Conservation (phyloP, 2,113 vertebrate genomes). For the Dicaeum eximium region DNA sequence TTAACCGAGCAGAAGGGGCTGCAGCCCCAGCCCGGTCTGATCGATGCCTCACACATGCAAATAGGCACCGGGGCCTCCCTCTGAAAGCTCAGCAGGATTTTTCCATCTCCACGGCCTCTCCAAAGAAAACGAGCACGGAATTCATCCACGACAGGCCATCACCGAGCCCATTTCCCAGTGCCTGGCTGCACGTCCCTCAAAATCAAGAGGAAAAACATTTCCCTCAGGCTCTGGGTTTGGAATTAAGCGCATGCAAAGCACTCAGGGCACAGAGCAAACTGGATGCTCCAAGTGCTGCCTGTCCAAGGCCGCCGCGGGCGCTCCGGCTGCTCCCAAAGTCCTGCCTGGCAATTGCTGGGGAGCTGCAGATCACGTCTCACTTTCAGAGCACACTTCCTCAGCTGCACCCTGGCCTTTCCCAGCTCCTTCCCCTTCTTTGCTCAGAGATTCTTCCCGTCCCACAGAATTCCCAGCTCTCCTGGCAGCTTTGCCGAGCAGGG, state of each 20-base stretch:
- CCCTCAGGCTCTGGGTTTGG: not conserved
- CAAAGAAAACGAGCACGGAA: not conserved
- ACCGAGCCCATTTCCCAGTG: not conserved
- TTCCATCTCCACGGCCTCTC: not conserved
- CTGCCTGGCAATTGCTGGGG: not conserved
- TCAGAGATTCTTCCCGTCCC: not conserved
- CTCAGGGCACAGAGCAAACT: not conserved
- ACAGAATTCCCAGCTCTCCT: not conserved
- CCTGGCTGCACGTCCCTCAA: not conserved
- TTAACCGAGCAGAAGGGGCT: not conserved
- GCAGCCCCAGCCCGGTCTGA: not conserved
- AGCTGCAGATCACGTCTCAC: not conserved
- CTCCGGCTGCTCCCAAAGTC: not conserved
- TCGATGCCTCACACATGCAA: not conserved
- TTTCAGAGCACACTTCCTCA: not conserved
- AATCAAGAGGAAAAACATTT: not conserved
- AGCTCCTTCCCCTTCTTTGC: not conserved
- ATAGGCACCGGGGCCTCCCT: not conserved
- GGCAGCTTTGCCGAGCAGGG: not conserved
- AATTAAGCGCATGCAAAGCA: not conserved
- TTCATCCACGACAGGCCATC: not conserved
- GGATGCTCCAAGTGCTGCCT: fast-evolving
- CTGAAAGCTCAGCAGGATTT: not conserved
- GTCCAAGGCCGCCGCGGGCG: not conserved
- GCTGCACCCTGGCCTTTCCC: not conserved